Evolutionary conservation across 2,888 invertebrate genomes (phyloP).

Genomic region (Acleris emargana): DNA sequence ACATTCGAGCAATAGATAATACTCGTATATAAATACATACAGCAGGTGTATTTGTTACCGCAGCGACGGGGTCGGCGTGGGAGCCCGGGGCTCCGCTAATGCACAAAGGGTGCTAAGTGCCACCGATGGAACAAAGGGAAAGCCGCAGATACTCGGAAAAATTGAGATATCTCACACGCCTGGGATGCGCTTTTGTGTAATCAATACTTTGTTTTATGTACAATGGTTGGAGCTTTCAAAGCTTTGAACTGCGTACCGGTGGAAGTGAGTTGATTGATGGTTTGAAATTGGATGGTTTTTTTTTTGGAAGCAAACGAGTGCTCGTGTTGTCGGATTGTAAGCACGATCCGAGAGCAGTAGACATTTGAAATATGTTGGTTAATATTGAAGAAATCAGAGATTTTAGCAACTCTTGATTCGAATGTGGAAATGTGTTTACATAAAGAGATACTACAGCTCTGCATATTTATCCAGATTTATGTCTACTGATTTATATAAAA

Average conservation of each 20-base stretch:
- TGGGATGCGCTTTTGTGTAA: constrained; percentile 35
- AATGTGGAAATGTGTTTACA: no score
- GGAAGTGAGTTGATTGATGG: not conserved
- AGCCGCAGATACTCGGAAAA: constrained; percentile 43
- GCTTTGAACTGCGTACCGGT: constrained; percentile 3
- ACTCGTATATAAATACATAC: not conserved
- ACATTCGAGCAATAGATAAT: not conserved
- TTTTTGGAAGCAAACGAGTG: no score
- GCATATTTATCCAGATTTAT: no score
- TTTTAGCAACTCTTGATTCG: no score
- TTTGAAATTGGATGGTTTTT: no score
- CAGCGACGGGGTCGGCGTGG: constrained; percentile 49
- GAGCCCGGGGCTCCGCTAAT: constrained; percentile 54
- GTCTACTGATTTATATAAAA: no score
- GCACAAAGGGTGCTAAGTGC: constrained; percentile 73
- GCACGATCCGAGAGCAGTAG: not conserved
- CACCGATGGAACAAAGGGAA: constrained; percentile 65
- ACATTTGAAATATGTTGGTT: no score
- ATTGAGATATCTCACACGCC: constrained; percentile 47
- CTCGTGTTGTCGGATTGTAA: no score
- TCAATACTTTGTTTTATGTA: constrained; percentile 33
- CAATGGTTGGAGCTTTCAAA: constrained; percentile 1
- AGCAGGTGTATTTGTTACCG: constrained; percentile 13
- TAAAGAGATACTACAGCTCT: no score
- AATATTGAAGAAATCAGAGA: no score